A percentile compares a stretch with the other conserved stretches of the same genome.
These are phyloP conservation scores for Drepana arcuata DNA, from an alignment of 1,140 invertebrate genomes.

Conservation along the genomic window DNA sequence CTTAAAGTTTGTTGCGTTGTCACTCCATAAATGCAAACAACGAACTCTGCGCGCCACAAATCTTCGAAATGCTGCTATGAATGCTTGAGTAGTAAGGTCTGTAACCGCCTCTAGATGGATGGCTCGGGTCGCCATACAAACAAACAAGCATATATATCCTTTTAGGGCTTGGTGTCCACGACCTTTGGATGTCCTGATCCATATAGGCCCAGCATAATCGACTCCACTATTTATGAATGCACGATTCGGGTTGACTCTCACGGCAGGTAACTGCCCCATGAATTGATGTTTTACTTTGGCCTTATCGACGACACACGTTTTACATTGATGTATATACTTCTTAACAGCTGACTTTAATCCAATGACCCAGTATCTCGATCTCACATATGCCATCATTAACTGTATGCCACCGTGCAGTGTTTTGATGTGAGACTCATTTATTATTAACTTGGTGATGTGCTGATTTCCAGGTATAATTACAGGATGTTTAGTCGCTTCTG, in stretches of 20 bases:
- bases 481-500: conserved; percentile 19
- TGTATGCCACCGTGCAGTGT: conserved; percentile 20
- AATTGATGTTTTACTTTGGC: conserved; percentile 8
- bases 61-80: neutral
- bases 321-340: conserved; percentile 8
- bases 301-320: conserved; percentile 1
- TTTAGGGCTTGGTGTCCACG: conserved; percentile 19
- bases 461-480: conserved; percentile 21
- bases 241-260: conserved; percentile 19
- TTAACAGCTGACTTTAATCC: conserved; percentile 13
- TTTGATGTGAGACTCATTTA: conserved; percentile 19
- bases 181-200: neutral
- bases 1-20: neutral
- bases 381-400: conserved; percentile 17
- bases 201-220: neutral
- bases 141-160: conserved; percentile 44
- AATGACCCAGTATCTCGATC: conserved; percentile 17
- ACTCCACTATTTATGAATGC: neutral
- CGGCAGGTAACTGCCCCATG: conserved; percentile 39
- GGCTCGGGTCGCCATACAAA: conserved; percentile 18
- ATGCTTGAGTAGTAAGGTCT: neutral
- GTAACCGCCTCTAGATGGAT: neutral
- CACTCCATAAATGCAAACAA: neutral
- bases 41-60: neutral
- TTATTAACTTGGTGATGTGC: conserved; percentile 13